Base-by-base conservation (phyloP, 2,797 vertebrate species). In the Smutsia gigantea region DNA sequence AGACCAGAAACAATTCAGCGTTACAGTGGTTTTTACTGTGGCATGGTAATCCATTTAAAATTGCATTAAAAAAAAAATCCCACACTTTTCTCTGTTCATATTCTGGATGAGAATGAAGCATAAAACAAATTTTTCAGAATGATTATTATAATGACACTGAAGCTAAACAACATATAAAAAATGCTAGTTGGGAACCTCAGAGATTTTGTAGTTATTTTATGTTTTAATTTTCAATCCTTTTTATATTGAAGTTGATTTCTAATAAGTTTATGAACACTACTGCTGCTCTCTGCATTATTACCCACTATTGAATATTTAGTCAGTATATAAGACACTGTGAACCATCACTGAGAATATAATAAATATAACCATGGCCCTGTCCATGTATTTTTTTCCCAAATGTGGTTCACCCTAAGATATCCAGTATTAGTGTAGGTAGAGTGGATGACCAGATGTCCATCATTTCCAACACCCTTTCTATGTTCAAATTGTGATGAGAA, bases 141-240 rank as follows among this genome's bases (percentile, higher is more conserved):
- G 79, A 14, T 87, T 71, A 59, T 81, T 72, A 82, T 12, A 19
- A 17, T 61, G 49, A 90, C 75, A 69, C 27, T 83, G 53, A 81
- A 91, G 23, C 37, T 68, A 92, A 96, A 53, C 29, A 77, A 82
- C 10, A 69, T 37, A 83, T 74, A 69, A 86, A 77, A 72, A 82
- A 31, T 42, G 3, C 19, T 71, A 46, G 37, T 31, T 93, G 74
- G 42, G 87, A 93, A 90, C 49, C 53, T n/a, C 83, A 42, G 51
- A 49, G 31, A 84, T 53, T 86, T 87, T 79, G 31, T 13, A 85
- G 66, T 82, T 88, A 92, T 74, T 95, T 79, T 61, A 55, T 74
- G 23, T 94, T 81, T 96, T 78, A 68, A 81, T 77, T 90, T 96
- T 86, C 34, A 86, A 59, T 57, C 9, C 2, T 97, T 46, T 74